These are phyloP conservation scores for Ceratoteleas bidentatus DNA, from an alignment of 1,140 invertebrate species.

Conservation along the genomic window DNA sequence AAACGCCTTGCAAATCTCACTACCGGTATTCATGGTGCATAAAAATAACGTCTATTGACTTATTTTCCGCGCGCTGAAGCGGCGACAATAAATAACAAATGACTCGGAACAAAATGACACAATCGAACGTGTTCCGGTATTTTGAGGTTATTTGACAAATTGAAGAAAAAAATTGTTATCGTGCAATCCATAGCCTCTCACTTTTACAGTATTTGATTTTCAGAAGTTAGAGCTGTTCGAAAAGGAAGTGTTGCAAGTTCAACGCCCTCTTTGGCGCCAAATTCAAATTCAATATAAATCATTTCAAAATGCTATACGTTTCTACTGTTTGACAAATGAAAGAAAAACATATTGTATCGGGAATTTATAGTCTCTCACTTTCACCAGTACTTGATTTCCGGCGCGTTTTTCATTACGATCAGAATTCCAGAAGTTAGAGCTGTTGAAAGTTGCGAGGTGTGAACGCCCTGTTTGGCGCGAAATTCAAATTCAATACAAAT, in stretches of 20 bases:
- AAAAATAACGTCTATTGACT: slow-evolving; percentile 38
- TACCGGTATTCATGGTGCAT: slow-evolving; percentile 23
- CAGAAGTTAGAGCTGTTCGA: too few species aligned
- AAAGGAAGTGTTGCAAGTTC: too few species aligned
- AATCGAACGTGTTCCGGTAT: neutral
- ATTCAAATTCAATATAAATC: too few species aligned
- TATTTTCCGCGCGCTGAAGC: slow-evolving; percentile 6
- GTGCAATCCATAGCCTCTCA: too few species aligned
- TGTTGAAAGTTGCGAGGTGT: neutral
- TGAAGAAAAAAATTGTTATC: too few species aligned
- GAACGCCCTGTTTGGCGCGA: neutral
- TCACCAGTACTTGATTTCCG: neutral
- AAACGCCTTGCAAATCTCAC: slow-evolving; percentile 35
- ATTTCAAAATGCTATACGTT: too few species aligned
- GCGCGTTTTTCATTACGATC: neutral
- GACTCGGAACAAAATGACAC: neutral
- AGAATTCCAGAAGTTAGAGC: neutral
- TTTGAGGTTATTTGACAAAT: too few species aligned
- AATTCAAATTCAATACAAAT: neutral
- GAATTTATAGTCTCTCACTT: neutral
- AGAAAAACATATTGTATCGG: too few species aligned
- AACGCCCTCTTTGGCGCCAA: too few species aligned
- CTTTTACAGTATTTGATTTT: too few species aligned
- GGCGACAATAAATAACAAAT: neutral
- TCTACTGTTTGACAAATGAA: too few species aligned